phyloP scores from a whole-genome alignment of 2,113 vertebrate species.

The Pristiophorus japonicus region DNA sequence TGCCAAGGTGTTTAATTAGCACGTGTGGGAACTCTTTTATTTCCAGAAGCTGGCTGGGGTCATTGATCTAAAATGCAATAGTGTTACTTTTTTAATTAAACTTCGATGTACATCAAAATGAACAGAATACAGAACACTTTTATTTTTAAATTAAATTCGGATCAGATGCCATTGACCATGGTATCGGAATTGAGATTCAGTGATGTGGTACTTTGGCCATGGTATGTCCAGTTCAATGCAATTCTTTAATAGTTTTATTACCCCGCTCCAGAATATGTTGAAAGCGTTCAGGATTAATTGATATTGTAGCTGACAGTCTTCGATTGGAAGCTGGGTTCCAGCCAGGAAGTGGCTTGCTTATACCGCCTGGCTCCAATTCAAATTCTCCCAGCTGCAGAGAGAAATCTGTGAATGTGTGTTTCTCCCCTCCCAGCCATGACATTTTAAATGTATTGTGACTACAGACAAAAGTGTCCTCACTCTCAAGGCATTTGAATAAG shows the following conservation, averaged over 20 bases:
- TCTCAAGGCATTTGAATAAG: not conserved
- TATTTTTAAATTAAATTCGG: not conserved
- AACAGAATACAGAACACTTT: not conserved
- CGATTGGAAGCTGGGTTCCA: not conserved
- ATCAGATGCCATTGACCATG: not conserved
- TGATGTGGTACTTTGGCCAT: not conserved
- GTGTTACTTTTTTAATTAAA: not conserved
- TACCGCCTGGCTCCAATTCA: not conserved
- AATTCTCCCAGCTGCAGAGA: not conserved
- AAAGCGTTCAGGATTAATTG: not conserved
- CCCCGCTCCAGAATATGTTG: not conserved
- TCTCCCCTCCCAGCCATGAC: not conserved
- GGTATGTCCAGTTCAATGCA: not conserved
- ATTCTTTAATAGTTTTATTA: not conserved
- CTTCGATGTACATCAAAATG: not conserved
- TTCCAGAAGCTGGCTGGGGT: not conserved
- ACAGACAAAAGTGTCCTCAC: not conserved
- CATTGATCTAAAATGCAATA: not conserved
- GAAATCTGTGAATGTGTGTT: not conserved
- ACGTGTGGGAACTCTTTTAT: not conserved
- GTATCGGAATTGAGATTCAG: not conserved
- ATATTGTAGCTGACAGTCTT: not conserved
- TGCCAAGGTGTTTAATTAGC: slow-evolving; percentile 17
- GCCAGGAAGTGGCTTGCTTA: not conserved
- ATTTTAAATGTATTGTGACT: not conserved